Conservation (phyloP, 2,797 vertebrate species). For the Acridotheres tristis region DNA sequence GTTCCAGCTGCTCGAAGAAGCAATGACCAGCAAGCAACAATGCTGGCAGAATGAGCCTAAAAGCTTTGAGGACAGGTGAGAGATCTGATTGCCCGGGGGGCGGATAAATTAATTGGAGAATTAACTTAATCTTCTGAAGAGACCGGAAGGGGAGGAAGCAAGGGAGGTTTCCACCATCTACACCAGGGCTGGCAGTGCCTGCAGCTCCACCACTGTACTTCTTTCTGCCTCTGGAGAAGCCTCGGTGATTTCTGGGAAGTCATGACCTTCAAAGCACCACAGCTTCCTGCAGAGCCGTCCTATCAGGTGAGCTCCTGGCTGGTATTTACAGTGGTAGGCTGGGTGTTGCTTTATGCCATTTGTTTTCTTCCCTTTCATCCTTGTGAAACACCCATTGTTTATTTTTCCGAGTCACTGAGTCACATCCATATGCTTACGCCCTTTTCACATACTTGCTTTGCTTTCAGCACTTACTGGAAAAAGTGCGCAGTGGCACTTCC, state of each 20-base stretch:
- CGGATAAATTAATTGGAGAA: not conserved
- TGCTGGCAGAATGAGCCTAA: not conserved
- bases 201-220: not conserved
- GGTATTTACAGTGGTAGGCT: not conserved
- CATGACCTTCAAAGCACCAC: accelerated
- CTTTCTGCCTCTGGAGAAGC: not conserved
- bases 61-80: not conserved
- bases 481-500: not conserved
- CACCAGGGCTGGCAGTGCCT: not conserved
- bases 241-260: accelerated
- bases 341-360: not conserved
- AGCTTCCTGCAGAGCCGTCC: accelerated
- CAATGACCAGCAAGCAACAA: not conserved
- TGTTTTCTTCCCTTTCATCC: not conserved
- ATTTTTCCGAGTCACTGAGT: not conserved
- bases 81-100: not conserved
- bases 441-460: not conserved
- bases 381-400: not conserved
- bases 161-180: not conserved
- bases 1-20: accelerated
- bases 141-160: not conserved
- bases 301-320: not conserved
- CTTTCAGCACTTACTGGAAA: not conserved
- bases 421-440: not conserved
- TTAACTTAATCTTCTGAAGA: not conserved